A percentile compares a stretch with the other conserved stretches of the same genome.
Conservation (phyloP, 1,140 invertebrate species). For the Stegodyphus mimosarum region DNA sequence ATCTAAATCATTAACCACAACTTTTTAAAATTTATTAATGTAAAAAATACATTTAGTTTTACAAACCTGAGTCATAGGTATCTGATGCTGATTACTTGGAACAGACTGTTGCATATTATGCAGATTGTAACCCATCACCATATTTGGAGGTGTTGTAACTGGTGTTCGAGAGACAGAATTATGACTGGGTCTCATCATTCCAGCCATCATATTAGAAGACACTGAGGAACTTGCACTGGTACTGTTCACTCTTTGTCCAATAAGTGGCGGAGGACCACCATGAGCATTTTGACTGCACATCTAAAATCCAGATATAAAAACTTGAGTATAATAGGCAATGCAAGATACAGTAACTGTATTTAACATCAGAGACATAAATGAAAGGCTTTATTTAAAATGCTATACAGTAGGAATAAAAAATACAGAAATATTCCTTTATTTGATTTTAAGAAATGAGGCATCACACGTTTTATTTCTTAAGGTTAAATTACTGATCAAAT, state of each 20-base stretch:
- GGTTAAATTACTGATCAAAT: too few relatives aligned
- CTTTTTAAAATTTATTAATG: constrained; percentile 67
- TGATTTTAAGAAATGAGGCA: too few relatives aligned
- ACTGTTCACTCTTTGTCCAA: constrained; percentile 32
- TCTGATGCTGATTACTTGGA: constrained; percentile 56
- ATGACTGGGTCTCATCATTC: constrained; percentile 51
- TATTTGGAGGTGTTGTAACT: constrained; percentile 67
- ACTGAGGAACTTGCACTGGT: constrained; percentile 10
- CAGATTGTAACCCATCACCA: constrained; percentile 66
- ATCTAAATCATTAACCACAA: background rate
- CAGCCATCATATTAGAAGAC: constrained; percentile 54
- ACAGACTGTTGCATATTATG: constrained; percentile 44
- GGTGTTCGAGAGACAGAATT: constrained; percentile 62
- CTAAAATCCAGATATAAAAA: background rate
- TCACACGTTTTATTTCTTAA: too few relatives aligned
- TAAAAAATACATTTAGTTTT: background rate
- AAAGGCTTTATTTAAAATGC: too few relatives aligned
- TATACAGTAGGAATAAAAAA: too few relatives aligned
- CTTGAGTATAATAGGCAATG: too few relatives aligned
- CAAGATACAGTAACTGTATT: too few relatives aligned
- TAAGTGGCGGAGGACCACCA: constrained; percentile 35
- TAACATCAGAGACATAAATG: too few relatives aligned
- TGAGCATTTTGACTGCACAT: constrained; percentile 50
- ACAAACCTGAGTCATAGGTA: constrained; percentile 42
- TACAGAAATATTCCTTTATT: too few relatives aligned